These are phyloP conservation scores for Varecia variegata DNA, from an alignment of 2,797 vertebrate species.

Conservation along the genomic window DNA sequence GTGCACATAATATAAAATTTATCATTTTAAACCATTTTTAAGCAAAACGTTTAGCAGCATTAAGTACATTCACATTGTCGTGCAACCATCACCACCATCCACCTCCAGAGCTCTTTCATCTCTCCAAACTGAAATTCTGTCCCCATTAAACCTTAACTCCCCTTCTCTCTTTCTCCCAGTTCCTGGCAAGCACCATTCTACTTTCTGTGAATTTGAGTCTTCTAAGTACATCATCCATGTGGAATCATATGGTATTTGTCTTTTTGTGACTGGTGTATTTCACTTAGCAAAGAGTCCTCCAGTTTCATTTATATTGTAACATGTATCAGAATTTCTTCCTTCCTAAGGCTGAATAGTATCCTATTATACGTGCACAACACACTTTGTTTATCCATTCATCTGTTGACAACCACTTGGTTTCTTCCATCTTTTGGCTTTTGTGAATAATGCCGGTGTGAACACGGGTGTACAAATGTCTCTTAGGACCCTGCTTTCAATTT, in stretches of 20 bases:
- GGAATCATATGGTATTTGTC: neutral
- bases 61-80: fast-evolving
- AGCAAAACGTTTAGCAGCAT: neutral
- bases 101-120: neutral
- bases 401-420: neutral
- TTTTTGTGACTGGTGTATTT: neutral
- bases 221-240: fast-evolving
- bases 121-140: neutral
- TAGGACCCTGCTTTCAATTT: neutral
- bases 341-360: neutral
- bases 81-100: fast-evolving
- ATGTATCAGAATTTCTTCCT: neutral
- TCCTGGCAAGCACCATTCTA: neutral
- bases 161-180: fast-evolving
- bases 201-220: neutral
- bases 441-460: neutral
- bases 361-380: fast-evolving
- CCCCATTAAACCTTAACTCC: fast-evolving
- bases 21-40: neutral
- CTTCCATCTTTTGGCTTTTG: neutral
- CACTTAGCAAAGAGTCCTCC: neutral
- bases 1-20: neutral
- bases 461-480: neutral
- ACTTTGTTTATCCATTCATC: neutral
- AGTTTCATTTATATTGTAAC: neutral